Evolutionary conservation across 2,888 invertebrate species (phyloP), one percentile per base, ranked within the genome.

Genomic region (Phrixothrix hirtus): DNA sequence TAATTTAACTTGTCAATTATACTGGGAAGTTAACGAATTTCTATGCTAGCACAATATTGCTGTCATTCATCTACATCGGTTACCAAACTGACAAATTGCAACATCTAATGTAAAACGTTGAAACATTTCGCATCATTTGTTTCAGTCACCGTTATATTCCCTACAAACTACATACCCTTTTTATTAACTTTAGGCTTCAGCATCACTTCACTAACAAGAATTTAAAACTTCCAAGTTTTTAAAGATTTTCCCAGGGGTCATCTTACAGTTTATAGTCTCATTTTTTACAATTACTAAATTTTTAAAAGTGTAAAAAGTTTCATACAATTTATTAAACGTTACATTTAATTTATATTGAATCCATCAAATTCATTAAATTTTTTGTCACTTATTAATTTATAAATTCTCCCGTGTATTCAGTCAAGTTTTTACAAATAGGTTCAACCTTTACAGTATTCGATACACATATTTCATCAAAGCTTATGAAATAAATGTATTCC

Each of bases 31-130:
- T 51, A 51, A 44, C 39, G 51, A 51, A 51, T 51, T 51, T 39
- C 45, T 45, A 45, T 42, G 46, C 52, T 38, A 14, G 21, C 32
- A 27, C 46, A 42, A 53, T 48, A 53, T 53, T 53, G 36, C 48
- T 42, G 43, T 44, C 53, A 48, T 53, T 53, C 43, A 48, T 53
- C 47, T 44, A 48, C 53, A 53, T 48, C 53, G 42, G 43, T 43
- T 53, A 43, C 45, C 41, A 30, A 48, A 34, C 48, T 48, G 48
- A 53, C 53, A 53, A 53, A 53, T 53, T 43, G 39, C 47, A 42
- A 32, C 48, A 34, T 47, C 47, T 44, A 48, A 43, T 48, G 53
- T 53, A 53, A 53, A 53, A 53, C 48, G 48, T 29, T 16, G 32
- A 53, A 52, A 44, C 47, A 39, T 47, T 53, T 44, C 38, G 13